Base-by-base conservation (phyloP, 2,113 vertebrate species). In the Stigmatopora nigra region DNA sequence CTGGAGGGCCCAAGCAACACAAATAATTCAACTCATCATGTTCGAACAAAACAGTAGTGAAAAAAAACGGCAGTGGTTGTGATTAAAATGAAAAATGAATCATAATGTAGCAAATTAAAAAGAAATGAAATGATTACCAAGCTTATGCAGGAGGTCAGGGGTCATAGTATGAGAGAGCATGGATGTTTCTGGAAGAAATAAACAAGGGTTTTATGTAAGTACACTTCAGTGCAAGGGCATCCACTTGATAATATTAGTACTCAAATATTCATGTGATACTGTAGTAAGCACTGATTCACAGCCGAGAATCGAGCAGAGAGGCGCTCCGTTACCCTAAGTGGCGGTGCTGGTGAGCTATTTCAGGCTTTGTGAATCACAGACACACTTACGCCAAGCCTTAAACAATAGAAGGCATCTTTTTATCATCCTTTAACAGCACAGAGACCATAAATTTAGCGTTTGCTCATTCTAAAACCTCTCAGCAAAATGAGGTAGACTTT, bases 61-160 rank as follows among this genome's bases (percentile, higher is more conserved):
- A 2, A 66, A 55, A 59, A 65, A 77, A 3, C 72, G 72, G 17
- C 49, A 78, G 47, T 76, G 75, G 57, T 44, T 47, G 66, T 71
- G 71, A 69, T 22, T 73, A 84, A 89, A 87, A 79, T 78, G 46
- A 73, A 3, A 88, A 88, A 83, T 75, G 75, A 89, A 89, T 76
- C 68, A 91, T 91, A 95, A 92, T 90, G 89, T 88, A 94, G 88
- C 89, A 90, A 91, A 92, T 91, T 92, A 95, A 91, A 92, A 61
- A 61, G 19, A 36, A 95, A 94, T 98, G 94, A 98, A 95, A 98
- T 98, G 95, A 92, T 98, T 98, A 98, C 95, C 95, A 98, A 97
- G 94, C 92, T 91, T 93, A 96, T 97, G 94, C 95, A 95, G 95
- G 92, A 95, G 94, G 92, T 97, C 95, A 97, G 90, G 93, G 93